phyloP scores from a whole-genome alignment of 2,113 vertebrate genomes.

The Hippocampus comes region DNA sequence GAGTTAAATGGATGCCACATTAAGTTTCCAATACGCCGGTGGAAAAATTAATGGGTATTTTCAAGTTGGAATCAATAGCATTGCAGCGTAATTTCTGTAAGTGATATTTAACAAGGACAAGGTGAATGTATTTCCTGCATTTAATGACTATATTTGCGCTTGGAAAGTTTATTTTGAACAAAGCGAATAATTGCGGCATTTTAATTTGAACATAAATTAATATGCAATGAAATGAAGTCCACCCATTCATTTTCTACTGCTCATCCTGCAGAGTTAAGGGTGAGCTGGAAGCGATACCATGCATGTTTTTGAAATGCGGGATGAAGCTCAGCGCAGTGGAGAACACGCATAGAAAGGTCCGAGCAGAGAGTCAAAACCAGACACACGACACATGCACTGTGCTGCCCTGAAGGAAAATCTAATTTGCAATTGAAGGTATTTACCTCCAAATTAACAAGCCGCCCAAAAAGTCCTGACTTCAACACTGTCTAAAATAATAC shows the following conservation, averaged over 20 bases:
- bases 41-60: constrained; percentile 43
- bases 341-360: too few species aligned
- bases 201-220: neutral
- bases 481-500: too few species aligned
- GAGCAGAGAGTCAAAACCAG: too few species aligned
- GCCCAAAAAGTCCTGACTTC: too few species aligned
- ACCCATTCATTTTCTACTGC: neutral
- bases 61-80: constrained; percentile 37
- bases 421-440: too few species aligned
- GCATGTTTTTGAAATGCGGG: too few species aligned
- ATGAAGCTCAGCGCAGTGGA: too few species aligned
- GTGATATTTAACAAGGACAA: constrained; percentile 25
- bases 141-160: constrained; percentile 16
- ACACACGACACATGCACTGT: too few species aligned
- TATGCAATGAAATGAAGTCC: neutral
- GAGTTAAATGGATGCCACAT: constrained; percentile 24
- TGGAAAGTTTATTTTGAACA: constrained; percentile 12
- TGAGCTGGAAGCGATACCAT: neutral
- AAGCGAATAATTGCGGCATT: neutral
- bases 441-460: too few species aligned
- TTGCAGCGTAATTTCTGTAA: constrained; percentile 30
- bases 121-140: constrained; percentile 20
- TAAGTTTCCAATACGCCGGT: constrained; percentile 44
- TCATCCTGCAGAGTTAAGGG: neutral
- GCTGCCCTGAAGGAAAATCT: too few species aligned